Conservation (phyloP, 1,140 invertebrate genomes). For the Megathymus violae region DNA sequence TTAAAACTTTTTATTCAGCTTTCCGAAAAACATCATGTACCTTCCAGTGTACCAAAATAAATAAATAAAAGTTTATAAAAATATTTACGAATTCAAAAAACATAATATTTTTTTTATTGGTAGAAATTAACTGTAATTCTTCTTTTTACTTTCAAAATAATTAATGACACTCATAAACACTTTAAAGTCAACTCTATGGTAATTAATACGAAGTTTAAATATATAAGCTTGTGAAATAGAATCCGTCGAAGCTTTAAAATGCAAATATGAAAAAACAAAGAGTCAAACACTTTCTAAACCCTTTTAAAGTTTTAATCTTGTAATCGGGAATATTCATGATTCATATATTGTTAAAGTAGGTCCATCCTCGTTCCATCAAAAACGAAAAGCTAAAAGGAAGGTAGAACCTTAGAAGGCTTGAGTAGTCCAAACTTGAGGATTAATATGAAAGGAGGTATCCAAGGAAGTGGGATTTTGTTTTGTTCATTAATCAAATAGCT, state of each 20-base stretch:
- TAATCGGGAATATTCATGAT: constrained; percentile 23
- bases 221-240: no score
- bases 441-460: neutral
- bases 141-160: no score
- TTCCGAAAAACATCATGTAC: no score
- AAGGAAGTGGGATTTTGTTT: constrained; percentile 23
- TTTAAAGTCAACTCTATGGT: no score
- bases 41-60: no score
- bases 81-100: no score
- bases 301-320: constrained; percentile 30
- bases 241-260: constrained; percentile 10
- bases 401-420: constrained; percentile 23
- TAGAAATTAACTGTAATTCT: no score
- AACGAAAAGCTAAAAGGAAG: constrained; percentile 13
- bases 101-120: no score
- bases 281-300: constrained; percentile 22
- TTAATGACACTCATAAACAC: no score
- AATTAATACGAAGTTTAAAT: no score
- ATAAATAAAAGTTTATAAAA: no score
- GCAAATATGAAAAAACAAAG: constrained; percentile 16
- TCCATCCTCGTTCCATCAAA: neutral
- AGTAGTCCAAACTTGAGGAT: constrained; percentile 32
- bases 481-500: constrained; percentile 39
- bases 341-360: constrained; percentile 17
- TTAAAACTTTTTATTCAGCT: no score